These are phyloP conservation scores for Drosophila pseudoobscura DNA, from an alignment of 1,140 invertebrate species.

Conservation along the genomic window DNA sequence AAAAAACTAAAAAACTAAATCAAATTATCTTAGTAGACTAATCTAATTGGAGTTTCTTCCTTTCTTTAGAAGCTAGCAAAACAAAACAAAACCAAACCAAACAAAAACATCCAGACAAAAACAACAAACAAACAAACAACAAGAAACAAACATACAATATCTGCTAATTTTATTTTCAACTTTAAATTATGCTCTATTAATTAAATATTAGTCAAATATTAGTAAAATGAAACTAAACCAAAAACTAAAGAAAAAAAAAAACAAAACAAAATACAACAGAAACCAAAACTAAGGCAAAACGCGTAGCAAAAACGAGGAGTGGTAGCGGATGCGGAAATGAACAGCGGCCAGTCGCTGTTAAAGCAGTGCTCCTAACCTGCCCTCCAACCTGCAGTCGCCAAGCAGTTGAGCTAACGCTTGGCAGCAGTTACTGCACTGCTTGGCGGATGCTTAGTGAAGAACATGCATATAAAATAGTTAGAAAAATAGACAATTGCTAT, in stretches of 20 bases:
- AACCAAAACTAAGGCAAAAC: conserved; percentile 22
- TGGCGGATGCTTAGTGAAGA: no score
- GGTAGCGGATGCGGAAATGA: not conserved
- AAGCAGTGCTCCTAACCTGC: conserved; percentile 29
- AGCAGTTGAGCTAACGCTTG: no score
- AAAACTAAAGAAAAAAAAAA: conserved; percentile 21
- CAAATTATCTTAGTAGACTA: conserved; percentile 78
- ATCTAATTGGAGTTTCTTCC: conserved; percentile 81
- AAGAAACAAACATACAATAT: conserved; percentile 66
- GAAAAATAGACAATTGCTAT: no score
- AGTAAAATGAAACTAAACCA: conserved; percentile 56
- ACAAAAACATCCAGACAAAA: conserved; percentile 46
- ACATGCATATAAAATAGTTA: no score
- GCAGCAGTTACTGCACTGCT: no score
- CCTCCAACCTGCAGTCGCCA: not conserved
- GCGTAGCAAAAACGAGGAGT: not conserved
- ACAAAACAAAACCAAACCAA: conserved; percentile 40
- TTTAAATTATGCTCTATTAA: conserved; percentile 77
- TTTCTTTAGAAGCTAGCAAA: conserved; percentile 78
- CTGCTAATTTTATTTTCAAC: conserved; percentile 77
- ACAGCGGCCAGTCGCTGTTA: conserved; percentile 35
- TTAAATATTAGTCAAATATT: conserved; percentile 76
- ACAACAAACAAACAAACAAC: conserved; percentile 44
- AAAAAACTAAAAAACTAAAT: conserved; percentile 52
- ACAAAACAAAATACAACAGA: conserved; percentile 23